Base-by-base conservation (phyloP, 2,888 invertebrate genomes). In the Sarcophaga subvicina region DNA sequence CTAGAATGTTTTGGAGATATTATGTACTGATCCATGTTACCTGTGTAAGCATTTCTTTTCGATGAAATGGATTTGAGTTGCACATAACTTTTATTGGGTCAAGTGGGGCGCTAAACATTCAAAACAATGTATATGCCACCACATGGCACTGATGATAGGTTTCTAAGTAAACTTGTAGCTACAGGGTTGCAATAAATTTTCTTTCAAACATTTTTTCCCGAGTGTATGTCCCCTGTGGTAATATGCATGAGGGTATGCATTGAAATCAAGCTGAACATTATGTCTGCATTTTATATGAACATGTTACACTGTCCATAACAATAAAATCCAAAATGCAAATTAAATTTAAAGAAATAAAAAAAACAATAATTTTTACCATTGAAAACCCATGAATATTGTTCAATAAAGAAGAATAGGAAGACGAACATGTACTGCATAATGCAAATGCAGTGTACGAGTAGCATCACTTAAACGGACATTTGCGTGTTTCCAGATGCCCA, bases 201-300 rank as follows among this genome's bases (percentile, higher is more conserved):
- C 0, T 0, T 37, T 20, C 20, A 20, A 11, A 64, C 25, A 20
- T 14, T 12, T 64, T 27, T 17, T 64, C 27, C 17, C 2, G 27
- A 14, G 14, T 3, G 64, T 72, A 60, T 69, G 49, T 81, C 49
- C 10, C 37, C 3, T 69, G 80, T 76, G 81, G 62, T 14, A 14
- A 54, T 17, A 54, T 17, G 4, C 54, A 17, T 54, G 17, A 4
- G 12, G 12, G 17, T 17, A 54, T 54, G 4, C 5, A 54, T 2
- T 11, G 27, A 62, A 47, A 67, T 6, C 14, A 67, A 20, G 67
- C 0, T 64, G 22, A 20, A 49, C 49, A 49, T 78, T 79, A 47
- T 64, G 69, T 69, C 69, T 69, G 59, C 67, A 73, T 79, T 69
- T 69, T 64, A 72, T 37, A 73, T 79, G 49, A 80, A 80, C 64